A percentile compares a stretch with the other conserved stretches of the same genome.
These are phyloP conservation scores for Saimiri boliviensis DNA, from an alignment of 2,113 vertebrate species.

Conservation along the genomic window DNA sequence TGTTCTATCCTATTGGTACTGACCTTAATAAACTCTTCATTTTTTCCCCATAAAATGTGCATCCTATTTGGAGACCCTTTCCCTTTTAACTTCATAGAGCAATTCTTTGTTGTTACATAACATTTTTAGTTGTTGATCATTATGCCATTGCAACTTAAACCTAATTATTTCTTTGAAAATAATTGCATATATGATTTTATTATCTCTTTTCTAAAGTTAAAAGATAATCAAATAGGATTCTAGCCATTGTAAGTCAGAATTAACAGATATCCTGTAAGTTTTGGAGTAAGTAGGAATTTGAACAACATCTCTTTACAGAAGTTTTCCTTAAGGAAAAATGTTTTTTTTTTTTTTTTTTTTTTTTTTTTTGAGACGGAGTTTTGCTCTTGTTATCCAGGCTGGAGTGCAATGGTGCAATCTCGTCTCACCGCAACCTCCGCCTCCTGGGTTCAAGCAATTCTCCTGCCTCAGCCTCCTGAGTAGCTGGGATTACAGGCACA, in stretches of 20 bases:
- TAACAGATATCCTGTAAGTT: background rate
- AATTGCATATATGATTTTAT: slow-evolving; percentile 17
- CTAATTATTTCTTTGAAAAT: slow-evolving; percentile 21
- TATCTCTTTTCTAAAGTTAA: slow-evolving; percentile 23
- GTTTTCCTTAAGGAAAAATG: background rate
- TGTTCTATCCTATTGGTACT: background rate
- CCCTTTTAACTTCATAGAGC: background rate
- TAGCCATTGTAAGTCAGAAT: background rate
- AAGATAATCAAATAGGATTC: background rate
- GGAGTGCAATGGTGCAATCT: too few species aligned
- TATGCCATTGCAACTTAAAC: background rate
- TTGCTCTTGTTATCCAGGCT: too few species aligned
- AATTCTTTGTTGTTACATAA: background rate
- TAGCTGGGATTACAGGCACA: too few species aligned
- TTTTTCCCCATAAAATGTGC: background rate
- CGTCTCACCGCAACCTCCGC: too few species aligned
- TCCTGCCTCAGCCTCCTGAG: too few species aligned
- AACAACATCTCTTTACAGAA: background rate
- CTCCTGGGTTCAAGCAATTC: too few species aligned
- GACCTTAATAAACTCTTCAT: background rate
- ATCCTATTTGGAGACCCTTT: background rate
- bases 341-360: too few species aligned
- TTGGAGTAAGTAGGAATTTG: background rate
- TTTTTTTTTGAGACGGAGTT: too few species aligned
- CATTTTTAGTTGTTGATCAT: slow-evolving; percentile 12